Conservation (phyloP, 2,797 vertebrate species). For the Aselliscus stoliczkanus region DNA sequence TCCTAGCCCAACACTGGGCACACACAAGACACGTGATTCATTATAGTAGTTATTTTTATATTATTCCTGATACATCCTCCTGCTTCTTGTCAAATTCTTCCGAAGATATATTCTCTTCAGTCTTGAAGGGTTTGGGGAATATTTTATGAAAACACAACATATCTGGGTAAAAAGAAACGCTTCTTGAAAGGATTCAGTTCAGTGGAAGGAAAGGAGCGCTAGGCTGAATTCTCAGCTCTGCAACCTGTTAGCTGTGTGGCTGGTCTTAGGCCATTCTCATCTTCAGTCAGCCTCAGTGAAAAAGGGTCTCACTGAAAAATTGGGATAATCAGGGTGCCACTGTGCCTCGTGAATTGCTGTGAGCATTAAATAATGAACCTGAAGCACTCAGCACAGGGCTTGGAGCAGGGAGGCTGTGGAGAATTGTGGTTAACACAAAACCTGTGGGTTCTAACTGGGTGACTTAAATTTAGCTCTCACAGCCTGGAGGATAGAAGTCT, state of each 20-base stretch:
- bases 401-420: neutral
- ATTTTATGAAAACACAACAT: neutral
- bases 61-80: neutral
- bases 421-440: neutral
- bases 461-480: neutral
- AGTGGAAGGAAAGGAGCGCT: neutral
- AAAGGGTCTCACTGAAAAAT: neutral
- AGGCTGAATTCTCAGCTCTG: neutral
- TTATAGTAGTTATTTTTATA: neutral
- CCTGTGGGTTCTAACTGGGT: neutral
- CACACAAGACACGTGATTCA: rapidly evolving
- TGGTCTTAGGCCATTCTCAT: neutral
- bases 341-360: neutral
- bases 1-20: neutral
- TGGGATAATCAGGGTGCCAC: neutral
- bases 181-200: neutral
- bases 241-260: neutral
- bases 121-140: neutral
- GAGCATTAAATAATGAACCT: neutral
- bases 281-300: neutral
- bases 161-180: neutral
- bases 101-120: neutral
- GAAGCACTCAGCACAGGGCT: neutral
- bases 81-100: neutral
- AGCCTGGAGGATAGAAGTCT: neutral